A percentile compares a stretch with the other conserved stretches of the same genome.
Evolutionary conservation across 2,888 invertebrate species (phyloP).

Genomic region (Dascillus cervinus): DNA sequence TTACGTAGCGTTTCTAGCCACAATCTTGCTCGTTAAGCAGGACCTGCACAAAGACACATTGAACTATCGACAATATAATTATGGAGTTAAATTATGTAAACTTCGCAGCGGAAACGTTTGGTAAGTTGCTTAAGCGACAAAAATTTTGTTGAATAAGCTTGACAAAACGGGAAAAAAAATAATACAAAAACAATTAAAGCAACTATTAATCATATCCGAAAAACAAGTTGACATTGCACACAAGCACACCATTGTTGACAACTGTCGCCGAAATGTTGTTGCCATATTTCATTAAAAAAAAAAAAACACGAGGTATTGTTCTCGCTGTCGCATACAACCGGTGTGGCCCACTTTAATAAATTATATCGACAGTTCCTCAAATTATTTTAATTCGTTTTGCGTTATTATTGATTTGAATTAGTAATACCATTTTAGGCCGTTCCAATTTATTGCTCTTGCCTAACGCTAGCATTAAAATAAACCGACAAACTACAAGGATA

Average conservation of each 20-base stretch:
- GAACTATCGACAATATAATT: too few relatives aligned
- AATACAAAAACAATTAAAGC: slow-evolving; percentile 1
- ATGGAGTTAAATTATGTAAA: too few relatives aligned
- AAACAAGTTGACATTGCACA: background rate
- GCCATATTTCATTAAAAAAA: background rate
- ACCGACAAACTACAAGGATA: too few relatives aligned
- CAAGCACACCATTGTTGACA: slow-evolving; percentile 9
- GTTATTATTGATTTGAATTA: too few relatives aligned
- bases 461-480: too few relatives aligned
- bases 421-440: slow-evolving; percentile 1
- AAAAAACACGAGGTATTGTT: background rate
- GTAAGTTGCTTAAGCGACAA: too few relatives aligned
- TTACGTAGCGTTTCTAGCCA: too few relatives aligned
- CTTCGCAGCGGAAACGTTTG: too few relatives aligned
- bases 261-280: background rate
- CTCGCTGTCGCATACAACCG: background rate
- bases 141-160: background rate
- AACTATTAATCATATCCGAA: background rate
- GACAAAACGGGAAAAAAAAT: background rate
- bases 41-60: too few relatives aligned
- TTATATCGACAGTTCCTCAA: slow-evolving; percentile 1
- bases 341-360: background rate
- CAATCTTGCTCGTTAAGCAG: too few relatives aligned
- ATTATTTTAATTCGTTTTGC: slow-evolving; percentile 6
- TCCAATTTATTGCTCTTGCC: too few relatives aligned